Conservation (phyloP, 2,797 vertebrate genomes). For the Characodon lateralis region DNA sequence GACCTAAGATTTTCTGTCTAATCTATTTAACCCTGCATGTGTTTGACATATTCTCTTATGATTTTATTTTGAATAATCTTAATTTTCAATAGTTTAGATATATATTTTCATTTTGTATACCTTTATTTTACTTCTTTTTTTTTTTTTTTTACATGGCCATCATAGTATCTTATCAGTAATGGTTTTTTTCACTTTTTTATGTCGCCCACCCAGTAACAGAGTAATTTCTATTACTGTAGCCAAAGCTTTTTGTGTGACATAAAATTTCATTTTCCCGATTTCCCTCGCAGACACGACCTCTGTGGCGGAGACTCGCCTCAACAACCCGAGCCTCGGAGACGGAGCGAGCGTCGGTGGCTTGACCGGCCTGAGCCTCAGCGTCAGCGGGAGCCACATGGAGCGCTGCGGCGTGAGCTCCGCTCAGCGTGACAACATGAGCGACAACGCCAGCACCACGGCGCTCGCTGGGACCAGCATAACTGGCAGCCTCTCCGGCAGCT, state of each 20-base stretch:
- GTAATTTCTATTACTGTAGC: not conserved
- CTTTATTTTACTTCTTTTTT: no score
- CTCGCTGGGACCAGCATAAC: slow-evolving; percentile 95
- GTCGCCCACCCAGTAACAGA: not conserved
- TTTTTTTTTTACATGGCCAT: no score
- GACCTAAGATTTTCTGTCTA: not conserved
- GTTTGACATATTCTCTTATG: not conserved
- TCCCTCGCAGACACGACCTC: slow-evolving; percentile 87
- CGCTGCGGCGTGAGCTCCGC: slow-evolving; percentile 87
- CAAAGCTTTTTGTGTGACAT: not conserved
- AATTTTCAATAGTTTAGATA: not conserved
- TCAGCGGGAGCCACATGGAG: slow-evolving; percentile 98
- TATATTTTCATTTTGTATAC: no score
- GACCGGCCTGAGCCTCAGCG: slow-evolving; percentile 92
- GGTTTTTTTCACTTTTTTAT: not conserved
- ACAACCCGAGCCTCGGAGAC: slow-evolving; percentile 95
- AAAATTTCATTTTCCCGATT: no score
- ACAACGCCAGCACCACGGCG: slow-evolving; percentile 96
- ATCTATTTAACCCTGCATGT: not conserved
- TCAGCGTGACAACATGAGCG: slow-evolving; percentile 93
- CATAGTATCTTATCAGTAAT: not conserved
- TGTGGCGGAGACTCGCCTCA: slow-evolving; percentile 94
- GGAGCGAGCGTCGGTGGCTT: slow-evolving; percentile 93
- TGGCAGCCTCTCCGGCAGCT: slow-evolving; percentile 93
- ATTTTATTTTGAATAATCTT: not conserved